Base-by-base conservation (phyloP, 2,113 vertebrate species). In the Andinoacara biseriatus region DNA sequence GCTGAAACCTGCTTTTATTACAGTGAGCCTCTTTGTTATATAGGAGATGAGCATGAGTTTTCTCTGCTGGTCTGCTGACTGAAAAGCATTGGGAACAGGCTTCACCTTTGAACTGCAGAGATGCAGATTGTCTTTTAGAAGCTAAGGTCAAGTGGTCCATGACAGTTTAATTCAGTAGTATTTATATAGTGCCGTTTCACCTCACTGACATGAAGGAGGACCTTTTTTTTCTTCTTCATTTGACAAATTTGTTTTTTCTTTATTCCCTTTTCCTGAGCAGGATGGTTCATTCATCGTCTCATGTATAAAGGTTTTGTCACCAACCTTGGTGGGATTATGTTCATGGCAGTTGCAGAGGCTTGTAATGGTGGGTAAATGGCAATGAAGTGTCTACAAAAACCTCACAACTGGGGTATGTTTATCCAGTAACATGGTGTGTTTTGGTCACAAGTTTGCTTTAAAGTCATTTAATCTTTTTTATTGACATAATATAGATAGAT, bases 101-200 rank as follows among this genome's bases (percentile, higher is more conserved):
- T 57, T 86, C 81, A 91, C 82, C 90, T 84, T 83, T 90, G 80
- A 86, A 80, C 14, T 49, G 5, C 46, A 49, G 46, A 7, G 46
- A 49, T 49, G 14, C 4, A 14, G 14, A 49, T 49, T 14, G 5
- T 17, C 14, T 49, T 49, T 46, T 5, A 46, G 43, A 15, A 46
- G 43, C 13, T 7, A 49, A 49, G 15, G 15, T 6, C 46, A 15
- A 5, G 15, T 49, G 13, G 15, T 49, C 46, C 46, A 49, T 49
- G 46, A 5, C 7, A 31, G 26, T 58, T 60, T 31, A 17, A 17
- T 7, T 60, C 2, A 38, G 35, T 10, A 10, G 7, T 10, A 38
- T 38, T 38, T 38, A 17, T 31, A 60, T 31, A 14, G 40, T 4
- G 1, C 40, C 40, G 14, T 14, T 17, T 49, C 4, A 46, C 43